Conservation (phyloP, 2,888 invertebrate genomes). For the Nemotelus pantherinus region DNA sequence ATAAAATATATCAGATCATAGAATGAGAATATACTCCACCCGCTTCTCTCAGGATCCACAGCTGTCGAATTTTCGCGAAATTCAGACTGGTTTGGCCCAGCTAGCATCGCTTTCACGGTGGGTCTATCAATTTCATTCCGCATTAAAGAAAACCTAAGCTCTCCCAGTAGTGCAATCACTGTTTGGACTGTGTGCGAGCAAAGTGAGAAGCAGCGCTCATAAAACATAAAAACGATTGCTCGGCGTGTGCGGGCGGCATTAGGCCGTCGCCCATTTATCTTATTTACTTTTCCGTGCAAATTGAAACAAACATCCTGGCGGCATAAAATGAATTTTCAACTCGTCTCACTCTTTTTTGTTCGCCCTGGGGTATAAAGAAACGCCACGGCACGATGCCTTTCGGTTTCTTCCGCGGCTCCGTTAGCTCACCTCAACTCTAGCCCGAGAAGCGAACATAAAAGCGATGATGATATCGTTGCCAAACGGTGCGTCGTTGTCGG, state of each 20-base stretch:
- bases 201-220: neutral
- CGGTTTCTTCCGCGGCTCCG: too few relatives aligned
- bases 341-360: neutral
- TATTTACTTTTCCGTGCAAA: conserved; percentile 35
- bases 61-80: too few relatives aligned
- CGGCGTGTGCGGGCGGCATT: neutral
- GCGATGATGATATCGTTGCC: conserved; percentile 19
- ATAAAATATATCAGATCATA: too few relatives aligned
- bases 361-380: too few relatives aligned
- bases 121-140: too few relatives aligned
- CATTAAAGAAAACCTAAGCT: neutral
- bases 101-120: too few relatives aligned
- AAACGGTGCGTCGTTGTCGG: neutral
- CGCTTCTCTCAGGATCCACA: too few relatives aligned
- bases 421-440: too few relatives aligned
- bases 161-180: neutral
- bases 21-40: too few relatives aligned
- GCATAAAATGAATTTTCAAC: conserved; percentile 35
- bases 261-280: conserved; percentile 28
- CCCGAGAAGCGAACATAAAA: neutral
- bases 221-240: conserved; percentile 27
- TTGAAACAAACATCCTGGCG: conserved; percentile 31
- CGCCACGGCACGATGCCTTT: neutral
- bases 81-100: too few relatives aligned
- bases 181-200: neutral